These are phyloP conservation scores for Phyllostomus discolor DNA, from an alignment of 2,113 vertebrate genomes.

Conservation along the genomic window DNA sequence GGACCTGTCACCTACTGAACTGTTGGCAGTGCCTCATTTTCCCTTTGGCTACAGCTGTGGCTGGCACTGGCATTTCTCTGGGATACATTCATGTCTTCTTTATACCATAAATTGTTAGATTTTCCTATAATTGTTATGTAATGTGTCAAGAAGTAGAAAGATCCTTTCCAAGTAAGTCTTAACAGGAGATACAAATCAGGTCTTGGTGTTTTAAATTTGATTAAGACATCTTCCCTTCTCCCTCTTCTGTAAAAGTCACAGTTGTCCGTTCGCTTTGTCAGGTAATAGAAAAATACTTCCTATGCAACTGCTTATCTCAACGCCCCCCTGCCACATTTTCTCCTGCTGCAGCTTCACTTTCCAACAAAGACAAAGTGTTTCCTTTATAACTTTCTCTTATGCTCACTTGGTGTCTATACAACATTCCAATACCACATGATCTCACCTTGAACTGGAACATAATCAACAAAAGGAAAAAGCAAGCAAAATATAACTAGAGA, in stretches of 20 bases:
- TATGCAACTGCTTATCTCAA: background rate
- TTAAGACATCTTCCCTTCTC: background rate
- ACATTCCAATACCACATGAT: background rate
- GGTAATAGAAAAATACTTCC: background rate
- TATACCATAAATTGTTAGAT: background rate
- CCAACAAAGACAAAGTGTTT: background rate
- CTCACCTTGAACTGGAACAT: too few relatives aligned
- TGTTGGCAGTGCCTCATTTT: background rate
- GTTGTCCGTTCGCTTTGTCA: background rate
- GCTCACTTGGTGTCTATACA: background rate
- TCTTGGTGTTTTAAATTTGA: background rate
- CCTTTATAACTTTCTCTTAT: background rate
- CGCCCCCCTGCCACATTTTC: rapidly evolving
- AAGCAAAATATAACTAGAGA: too few relatives aligned
- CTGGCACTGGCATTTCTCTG: background rate
- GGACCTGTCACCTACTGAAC: background rate
- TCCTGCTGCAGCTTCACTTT: background rate
- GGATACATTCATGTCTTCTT: background rate
- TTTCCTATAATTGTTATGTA: background rate
- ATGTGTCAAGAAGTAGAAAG: background rate
- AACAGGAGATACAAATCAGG: background rate
- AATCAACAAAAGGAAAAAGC: too few relatives aligned
- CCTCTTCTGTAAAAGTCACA: background rate
- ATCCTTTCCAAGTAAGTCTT: background rate
- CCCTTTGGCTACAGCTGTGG: rapidly evolving